Evolutionary conservation across 53 echinoderm and acorn worm genomes (phyloP), one percentile per base, ranked within the genome.

Genomic region (Hippasteria phrygiana): DNA sequence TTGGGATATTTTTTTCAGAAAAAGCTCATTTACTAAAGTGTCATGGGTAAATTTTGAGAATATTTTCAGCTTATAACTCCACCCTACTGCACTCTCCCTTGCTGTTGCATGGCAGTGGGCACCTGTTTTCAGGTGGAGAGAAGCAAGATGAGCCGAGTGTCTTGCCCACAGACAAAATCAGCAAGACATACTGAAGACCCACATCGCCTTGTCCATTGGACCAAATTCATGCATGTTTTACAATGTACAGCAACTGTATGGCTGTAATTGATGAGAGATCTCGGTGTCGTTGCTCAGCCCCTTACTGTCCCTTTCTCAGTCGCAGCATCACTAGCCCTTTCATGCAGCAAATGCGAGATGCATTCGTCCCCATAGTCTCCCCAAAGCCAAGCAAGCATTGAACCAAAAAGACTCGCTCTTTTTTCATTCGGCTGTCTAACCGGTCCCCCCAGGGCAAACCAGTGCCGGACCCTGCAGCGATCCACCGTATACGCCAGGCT

Each of bases 361-460:
- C 20, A 54, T 17, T 12, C 18, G 3, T 8, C 26, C 36, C 2
- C 33, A 33, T 2, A 32, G 36, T 62, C 67, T 66, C 34, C 67
- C 35, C 36, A 34, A 47, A 66, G 67, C 67, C 67, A 66, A 35
- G 35, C 34, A 42, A 24, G 72, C 72, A 72, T 39, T 72, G 43
- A 42, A 72, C 72, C 72, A 72, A 72, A 37, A 51, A 51, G 14
- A 51, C 20, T 20, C 14, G 20, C 72, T 14, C 37, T 9, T 39
- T 42, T 37, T 72, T 34, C 72, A 72, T 40, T 72, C 41, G 72
- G 72, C 20, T 72, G 72, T 72, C 2, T 41, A 59, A 22, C n/a
- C 22, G 41, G 70, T 34, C 70, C 71, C 66, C 72, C 42, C 14
- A 37, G 72, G 72, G 72, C n/a, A 22, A 4, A 6, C 12, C 35